Conservation (phyloP, 2,888 invertebrate genomes). For the Caenorhabditis wallacei region DNA sequence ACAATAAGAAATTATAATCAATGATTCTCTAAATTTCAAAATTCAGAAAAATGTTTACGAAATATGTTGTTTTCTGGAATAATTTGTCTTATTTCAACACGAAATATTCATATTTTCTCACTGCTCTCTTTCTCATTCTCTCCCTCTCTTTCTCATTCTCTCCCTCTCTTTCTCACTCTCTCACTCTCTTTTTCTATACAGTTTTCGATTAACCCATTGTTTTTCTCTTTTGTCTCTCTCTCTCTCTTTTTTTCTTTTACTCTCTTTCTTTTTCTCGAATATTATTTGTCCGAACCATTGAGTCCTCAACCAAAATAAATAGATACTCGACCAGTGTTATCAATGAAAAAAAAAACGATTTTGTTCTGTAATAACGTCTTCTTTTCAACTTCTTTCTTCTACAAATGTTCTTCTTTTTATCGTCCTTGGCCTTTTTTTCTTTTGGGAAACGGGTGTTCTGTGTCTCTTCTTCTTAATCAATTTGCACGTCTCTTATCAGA, state of each 20-base stretch:
- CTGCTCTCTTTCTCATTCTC: background rate
- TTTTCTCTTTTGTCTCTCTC: background rate
- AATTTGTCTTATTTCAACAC: background rate
- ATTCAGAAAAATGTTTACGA: constrained; percentile 10
- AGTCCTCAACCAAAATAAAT: constrained; percentile 6
- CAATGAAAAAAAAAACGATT: constrained; percentile 1
- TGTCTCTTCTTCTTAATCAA: background rate
- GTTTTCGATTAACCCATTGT: constrained; percentile 47
- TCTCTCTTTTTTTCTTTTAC: constrained; percentile 1
- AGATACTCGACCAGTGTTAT: background rate
- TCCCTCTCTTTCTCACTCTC: background rate
- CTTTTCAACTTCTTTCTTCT: background rate
- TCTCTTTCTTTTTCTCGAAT: background rate
- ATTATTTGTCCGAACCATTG: constrained; percentile 33
- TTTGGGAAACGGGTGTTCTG: constrained; percentile 20
- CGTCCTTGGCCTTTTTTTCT: constrained; percentile 38
- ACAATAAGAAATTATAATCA: too few relatives aligned
- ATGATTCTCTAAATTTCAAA: background rate
- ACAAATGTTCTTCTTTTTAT: background rate
- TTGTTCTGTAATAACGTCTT: background rate
- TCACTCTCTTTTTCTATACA: constrained; percentile 3
- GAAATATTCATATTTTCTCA: background rate
- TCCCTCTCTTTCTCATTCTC: background rate
- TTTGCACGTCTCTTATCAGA: constrained; percentile 14
- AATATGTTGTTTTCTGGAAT: background rate